Conservation (phyloP, 1,140 invertebrate species). For the Melitaea cinxia region DNA sequence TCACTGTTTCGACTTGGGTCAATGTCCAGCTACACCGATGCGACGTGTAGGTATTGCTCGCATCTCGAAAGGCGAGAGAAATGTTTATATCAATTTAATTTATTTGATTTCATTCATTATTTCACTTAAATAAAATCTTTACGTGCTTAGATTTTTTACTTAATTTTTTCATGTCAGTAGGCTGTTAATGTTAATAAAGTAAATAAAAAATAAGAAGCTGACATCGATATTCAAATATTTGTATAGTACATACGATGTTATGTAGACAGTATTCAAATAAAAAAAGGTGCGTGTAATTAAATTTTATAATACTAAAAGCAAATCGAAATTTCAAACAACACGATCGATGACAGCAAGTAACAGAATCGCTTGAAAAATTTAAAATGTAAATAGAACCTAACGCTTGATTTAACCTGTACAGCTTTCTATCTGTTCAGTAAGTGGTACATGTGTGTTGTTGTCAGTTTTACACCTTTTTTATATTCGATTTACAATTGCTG, state of each 20-base stretch:
- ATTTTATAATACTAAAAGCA: neutral
- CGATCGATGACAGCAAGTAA: neutral
- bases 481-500: too few relatives aligned
- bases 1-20: slow-evolving; percentile 7
- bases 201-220: too few relatives aligned
- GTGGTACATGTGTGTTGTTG: slow-evolving; percentile 4
- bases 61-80: slow-evolving; percentile 1
- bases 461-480: slow-evolving; percentile 7
- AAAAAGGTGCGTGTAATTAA: neutral
- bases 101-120: neutral
- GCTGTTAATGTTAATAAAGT: too few relatives aligned
- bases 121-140: neutral
- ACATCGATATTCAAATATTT: neutral
- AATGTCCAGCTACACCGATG: neutral
- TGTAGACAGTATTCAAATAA: neutral
- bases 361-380: slow-evolving; percentile 6
- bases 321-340: slow-evolving; percentile 1
- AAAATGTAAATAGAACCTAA: slow-evolving; percentile 12
- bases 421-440: slow-evolving; percentile 12
- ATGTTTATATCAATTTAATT: neutral
- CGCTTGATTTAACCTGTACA: slow-evolving; percentile 7
- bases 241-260: neutral
- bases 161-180: too few relatives aligned
- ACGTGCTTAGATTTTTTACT: too few relatives aligned
- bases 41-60: slow-evolving; percentile 2